Conservation (phyloP, 2,888 invertebrate genomes). For the Andrena marginata region DNA sequence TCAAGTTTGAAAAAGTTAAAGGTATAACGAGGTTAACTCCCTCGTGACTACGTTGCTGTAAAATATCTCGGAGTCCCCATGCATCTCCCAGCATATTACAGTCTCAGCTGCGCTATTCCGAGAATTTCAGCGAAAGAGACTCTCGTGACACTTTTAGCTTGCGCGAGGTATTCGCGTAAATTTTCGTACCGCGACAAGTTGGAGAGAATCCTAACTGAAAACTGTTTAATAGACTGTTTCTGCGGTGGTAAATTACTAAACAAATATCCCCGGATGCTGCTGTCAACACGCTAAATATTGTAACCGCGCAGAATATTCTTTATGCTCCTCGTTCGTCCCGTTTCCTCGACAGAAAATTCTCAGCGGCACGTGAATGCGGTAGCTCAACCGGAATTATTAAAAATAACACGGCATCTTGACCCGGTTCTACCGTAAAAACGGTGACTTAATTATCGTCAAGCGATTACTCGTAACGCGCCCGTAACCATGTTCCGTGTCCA, state of each 20-base stretch:
- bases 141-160: constrained; percentile 38
- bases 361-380: too few relatives aligned
- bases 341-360: too few relatives aligned
- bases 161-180: constrained; percentile 5
- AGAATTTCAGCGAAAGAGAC: constrained; percentile 8
- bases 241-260: not conserved
- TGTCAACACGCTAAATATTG: not conserved
- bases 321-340: too few relatives aligned
- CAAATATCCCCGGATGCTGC: not conserved
- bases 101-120: constrained; percentile 1
- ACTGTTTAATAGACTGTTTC: not conserved
- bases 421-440: not conserved
- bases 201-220: not conserved
- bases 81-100: constrained; percentile 10
- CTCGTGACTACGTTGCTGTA: not conserved
- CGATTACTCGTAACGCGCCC: not conserved
- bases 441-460: not conserved
- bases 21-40: constrained; percentile 14
- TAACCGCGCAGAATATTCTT: too few relatives aligned
- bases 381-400: too few relatives aligned
- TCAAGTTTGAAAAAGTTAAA: constrained; percentile 17
- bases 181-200: constrained; percentile 10
- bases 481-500: not conserved
- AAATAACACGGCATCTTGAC: too few relatives aligned
- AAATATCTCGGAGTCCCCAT: constrained; percentile 9